Evolutionary conservation across 1,140 invertebrate species (phyloP).

Genomic region (Zaprionus tsacasi): DNA sequence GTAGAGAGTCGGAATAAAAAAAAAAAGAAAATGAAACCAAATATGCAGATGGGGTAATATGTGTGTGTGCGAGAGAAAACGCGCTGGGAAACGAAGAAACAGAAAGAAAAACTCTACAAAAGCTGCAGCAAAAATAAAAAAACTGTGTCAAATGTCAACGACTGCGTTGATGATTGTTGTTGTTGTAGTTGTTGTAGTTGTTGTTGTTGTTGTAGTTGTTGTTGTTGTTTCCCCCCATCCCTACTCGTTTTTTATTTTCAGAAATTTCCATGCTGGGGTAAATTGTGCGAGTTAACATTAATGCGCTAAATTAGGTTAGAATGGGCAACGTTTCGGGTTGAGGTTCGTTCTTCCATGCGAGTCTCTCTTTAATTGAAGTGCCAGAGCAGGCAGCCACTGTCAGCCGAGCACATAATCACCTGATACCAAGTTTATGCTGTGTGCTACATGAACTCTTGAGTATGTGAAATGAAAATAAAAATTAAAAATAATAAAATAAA

Average conservation of each 20-base stretch:
- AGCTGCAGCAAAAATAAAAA: constrained; percentile 5
- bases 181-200: constrained; percentile 27
- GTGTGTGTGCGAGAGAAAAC: constrained; percentile 52
- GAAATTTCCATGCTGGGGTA: constrained; percentile 57
- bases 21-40: constrained; percentile 44
- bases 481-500: too few relatives aligned
- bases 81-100: constrained; percentile 58
- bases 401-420: constrained; percentile 10
- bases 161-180: constrained; percentile 45
- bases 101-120: constrained; percentile 47
- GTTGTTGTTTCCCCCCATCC: constrained; percentile 15
- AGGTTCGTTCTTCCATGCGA: constrained; percentile 19
- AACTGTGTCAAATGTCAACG: constrained; percentile 78
- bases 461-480: too few relatives aligned
- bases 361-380: constrained; percentile 57
- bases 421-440: too few relatives aligned
- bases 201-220: constrained; percentile 16
- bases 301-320: constrained; percentile 78
- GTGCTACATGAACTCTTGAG: too few relatives aligned
- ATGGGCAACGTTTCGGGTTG: constrained; percentile 44
- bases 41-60: constrained; percentile 48
- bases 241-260: constrained; percentile 3
- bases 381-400: constrained; percentile 13
- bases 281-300: constrained; percentile 77
- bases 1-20: constrained; percentile 45